These are phyloP conservation scores for Drosophila buzzatii DNA, from an alignment of 2,888 invertebrate species.

Conservation along the genomic window DNA sequence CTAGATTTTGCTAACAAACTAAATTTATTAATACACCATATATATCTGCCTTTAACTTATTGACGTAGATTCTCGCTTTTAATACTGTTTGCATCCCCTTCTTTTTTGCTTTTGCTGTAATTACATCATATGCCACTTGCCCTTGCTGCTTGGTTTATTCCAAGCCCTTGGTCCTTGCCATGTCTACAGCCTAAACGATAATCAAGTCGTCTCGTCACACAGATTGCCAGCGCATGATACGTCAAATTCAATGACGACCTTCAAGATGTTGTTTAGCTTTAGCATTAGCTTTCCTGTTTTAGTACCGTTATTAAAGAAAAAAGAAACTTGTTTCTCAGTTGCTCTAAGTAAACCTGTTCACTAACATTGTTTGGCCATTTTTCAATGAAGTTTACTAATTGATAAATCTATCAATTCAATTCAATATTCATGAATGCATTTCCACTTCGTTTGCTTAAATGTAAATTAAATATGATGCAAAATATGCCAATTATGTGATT, in stretches of 20 bases:
- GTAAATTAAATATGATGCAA: conserved; percentile 11
- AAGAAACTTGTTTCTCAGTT: conserved; percentile 1
- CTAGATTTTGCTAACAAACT: background rate
- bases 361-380: conserved; percentile 10
- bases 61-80: conserved; percentile 22
- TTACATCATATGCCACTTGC: conserved; percentile 47
- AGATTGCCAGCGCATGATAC: conserved; percentile 13
- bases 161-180: conserved; percentile 35
- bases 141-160: conserved; percentile 30
- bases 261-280: background rate
- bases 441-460: conserved; percentile 8
- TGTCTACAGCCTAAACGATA: conserved; percentile 21
- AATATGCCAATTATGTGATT: conserved; percentile 9
- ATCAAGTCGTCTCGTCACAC: conserved; percentile 34
- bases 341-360: conserved; percentile 1
- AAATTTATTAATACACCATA: conserved; percentile 7
- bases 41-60: conserved; percentile 12
- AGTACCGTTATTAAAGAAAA: conserved; percentile 2
- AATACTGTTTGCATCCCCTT: background rate
- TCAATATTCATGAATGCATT: conserved; percentile 21
- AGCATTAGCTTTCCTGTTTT: background rate
- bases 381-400: background rate
- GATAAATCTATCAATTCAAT: conserved; percentile 8
- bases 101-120: conserved; percentile 19
- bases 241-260: conserved; percentile 27